Conservation (phyloP, 2,888 invertebrate species). For the Drosophila flavopinicola region DNA sequence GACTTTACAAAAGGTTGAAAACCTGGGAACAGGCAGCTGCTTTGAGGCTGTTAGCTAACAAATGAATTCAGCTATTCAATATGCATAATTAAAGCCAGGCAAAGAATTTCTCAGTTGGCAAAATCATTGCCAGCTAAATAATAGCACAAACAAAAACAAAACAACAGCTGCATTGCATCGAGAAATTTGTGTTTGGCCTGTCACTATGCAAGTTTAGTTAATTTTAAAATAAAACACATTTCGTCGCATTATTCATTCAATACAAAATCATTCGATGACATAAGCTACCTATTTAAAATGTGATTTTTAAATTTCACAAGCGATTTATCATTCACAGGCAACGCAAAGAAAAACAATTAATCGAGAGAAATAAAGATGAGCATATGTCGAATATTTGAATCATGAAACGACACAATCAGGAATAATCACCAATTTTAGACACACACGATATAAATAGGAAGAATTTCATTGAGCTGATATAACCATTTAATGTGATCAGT, state of each 20-base stretch:
- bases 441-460: too few relatives aligned
- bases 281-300: constrained; percentile 60
- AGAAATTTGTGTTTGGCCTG: constrained; percentile 43
- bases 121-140: constrained; percentile 42
- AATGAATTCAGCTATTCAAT: constrained; percentile 30
- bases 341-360: background rate
- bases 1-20: background rate
- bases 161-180: constrained; percentile 56
- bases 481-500: too few relatives aligned
- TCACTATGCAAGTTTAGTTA: constrained; percentile 54
- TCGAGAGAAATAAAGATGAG: background rate
- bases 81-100: constrained; percentile 32
- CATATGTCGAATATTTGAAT: background rate
- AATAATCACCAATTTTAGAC: too few relatives aligned
- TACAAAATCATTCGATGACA: constrained; percentile 54
- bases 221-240: constrained; percentile 55
- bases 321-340: constrained; percentile 2
- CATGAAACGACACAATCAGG: too few relatives aligned
- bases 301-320: constrained; percentile 38
- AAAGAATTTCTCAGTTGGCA: constrained; percentile 28
- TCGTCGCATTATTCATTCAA: constrained; percentile 42
- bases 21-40: constrained; percentile 1
- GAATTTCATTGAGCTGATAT: too few relatives aligned
- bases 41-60: constrained; percentile 1
- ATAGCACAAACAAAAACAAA: constrained; percentile 12